These are phyloP conservation scores for Thunnus thynnus DNA, from an alignment of 2,113 vertebrate genomes.

Conservation along the genomic window DNA sequence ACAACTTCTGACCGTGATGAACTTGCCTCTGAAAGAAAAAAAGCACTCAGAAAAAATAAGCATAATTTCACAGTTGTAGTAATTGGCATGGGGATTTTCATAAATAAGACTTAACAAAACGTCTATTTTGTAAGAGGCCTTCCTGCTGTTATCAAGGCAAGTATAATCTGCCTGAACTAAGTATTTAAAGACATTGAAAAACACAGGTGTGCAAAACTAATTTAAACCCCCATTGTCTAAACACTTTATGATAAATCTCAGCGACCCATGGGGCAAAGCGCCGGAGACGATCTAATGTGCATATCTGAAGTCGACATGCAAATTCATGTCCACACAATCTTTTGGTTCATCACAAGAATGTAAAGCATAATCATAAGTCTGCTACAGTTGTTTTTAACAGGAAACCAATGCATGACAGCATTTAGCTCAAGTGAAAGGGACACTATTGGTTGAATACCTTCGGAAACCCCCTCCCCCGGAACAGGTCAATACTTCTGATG, in stretches of 20 bases:
- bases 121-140: neutral
- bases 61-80: neutral
- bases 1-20: conserved; percentile 47
- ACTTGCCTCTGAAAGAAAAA: conserved; percentile 14
- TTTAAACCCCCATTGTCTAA: conserved; percentile 5
- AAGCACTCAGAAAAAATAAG: neutral
- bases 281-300: conserved; percentile 17
- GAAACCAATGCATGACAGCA: too few relatives aligned
- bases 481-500: too few relatives aligned
- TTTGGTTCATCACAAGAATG: neutral
- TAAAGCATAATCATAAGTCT: neutral
- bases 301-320: neutral
- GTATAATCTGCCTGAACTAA: neutral
- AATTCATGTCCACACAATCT: neutral
- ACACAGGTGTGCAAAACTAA: conserved; percentile 9
- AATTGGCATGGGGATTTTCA: neutral
- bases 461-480: too few relatives aligned
- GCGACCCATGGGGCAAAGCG: neutral
- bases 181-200: conserved; percentile 9
- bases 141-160: neutral
- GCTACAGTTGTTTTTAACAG: neutral
- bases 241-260: conserved; percentile 14
- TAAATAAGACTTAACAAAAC: neutral
- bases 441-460: too few relatives aligned
- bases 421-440: too few relatives aligned